Percentiles rank a stretch among this genome's conserved stretches.
These are phyloP conservation scores for Gopherus evgoodei DNA, from an alignment of 2,113 vertebrate genomes.

Conservation along the genomic window DNA sequence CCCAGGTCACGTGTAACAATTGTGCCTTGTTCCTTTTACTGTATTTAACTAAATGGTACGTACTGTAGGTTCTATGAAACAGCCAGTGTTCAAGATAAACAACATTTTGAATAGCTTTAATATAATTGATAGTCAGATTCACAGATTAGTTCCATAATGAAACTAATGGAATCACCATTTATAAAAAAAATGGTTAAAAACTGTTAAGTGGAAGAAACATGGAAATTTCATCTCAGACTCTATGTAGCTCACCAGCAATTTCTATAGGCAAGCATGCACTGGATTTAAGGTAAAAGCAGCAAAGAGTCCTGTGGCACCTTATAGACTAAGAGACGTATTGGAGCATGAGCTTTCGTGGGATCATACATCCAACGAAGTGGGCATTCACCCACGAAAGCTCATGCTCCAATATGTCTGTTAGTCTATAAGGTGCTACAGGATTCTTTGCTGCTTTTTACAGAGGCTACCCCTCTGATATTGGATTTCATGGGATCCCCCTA, in stretches of 20 bases:
- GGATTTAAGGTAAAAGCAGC: not conserved
- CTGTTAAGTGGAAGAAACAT: not conserved
- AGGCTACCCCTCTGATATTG: not conserved
- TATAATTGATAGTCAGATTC: not conserved
- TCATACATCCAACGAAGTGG: no score
- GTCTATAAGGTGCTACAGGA: no score
- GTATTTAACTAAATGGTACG: not conserved
- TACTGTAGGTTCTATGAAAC: not conserved
- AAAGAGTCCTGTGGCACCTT: no score
- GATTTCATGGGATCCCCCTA: not conserved
- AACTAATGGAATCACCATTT: not conserved
- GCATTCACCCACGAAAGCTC: no score
- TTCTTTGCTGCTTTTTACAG: no score
- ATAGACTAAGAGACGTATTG: no score
- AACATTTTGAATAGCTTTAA: not conserved
- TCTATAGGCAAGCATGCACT: not conserved
- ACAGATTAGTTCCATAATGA: not conserved
- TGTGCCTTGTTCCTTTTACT: not conserved
- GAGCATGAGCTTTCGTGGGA: no score
- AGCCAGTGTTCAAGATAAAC: not conserved
- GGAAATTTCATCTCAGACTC: not conserved
- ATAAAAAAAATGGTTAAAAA: slow-evolving; percentile 36
- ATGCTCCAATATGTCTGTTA: no score
- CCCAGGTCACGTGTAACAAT: not conserved
- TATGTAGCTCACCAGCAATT: not conserved